Evolutionary conservation across 2,888 invertebrate genomes (phyloP), one percentile per base, ranked within the genome.

Genomic region (Habrosyne pyritoides): DNA sequence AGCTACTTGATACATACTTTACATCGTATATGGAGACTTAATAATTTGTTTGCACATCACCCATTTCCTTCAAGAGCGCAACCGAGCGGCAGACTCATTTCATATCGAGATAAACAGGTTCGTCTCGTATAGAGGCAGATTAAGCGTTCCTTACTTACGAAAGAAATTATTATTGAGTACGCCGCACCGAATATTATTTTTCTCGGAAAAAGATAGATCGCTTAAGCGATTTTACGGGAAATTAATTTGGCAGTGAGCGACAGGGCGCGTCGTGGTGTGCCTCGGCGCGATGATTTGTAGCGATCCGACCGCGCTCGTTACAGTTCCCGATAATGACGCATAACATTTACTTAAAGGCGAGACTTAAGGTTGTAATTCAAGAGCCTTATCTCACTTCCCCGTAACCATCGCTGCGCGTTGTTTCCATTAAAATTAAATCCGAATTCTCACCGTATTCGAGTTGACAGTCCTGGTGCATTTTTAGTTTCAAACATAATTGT

Each of bases 241-340:
- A 90, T 90, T 90, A 89, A 90, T 90, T 88, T 84, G 86, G 85
- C 83, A 85, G 84, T 85, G 84, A 89, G 84, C 87, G 88, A 89
- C 88, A 86, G 80, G 83, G 82, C 75, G 77, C 79, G 77, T 70
- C 74, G 74, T 53, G 65, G 67, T 63, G 67, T 56, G 67, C 67
- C 66, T 71, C 70, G 69, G 63, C 63, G 64, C 74, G 84, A 86
- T 89, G 87, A 88, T 90, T 87, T 89, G 88, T 84, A 79, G 79
- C 82, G 85, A 85, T 84, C 72, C 77, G 72, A 69, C 73, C 77
- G 65, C 75, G 79, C 84, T 83, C 83, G 84, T 81, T 86, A 84
- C 82, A 84, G 73, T 81, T 83, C 70, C 74, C 76, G 81, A 88
- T 88, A 87, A 89, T 89, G 86, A 84, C 81, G 83, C 77, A 81